These are phyloP conservation scores for Progne subis DNA, from an alignment of 2,113 vertebrate genomes.

Conservation along the genomic window DNA sequence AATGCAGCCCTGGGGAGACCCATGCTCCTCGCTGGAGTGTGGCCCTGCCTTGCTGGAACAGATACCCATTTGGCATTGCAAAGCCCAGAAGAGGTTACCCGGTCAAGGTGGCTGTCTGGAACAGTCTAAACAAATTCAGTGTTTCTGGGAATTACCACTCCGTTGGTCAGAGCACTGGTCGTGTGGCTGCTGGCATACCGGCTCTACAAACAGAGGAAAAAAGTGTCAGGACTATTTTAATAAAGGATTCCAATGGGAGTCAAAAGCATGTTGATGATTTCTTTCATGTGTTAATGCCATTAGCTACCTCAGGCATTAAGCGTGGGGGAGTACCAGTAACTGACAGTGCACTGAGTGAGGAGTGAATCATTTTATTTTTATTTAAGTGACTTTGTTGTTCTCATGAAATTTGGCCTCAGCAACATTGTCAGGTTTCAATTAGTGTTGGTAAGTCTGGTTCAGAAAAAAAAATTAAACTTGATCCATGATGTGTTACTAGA, in stretches of 20 bases:
- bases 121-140: slow-evolving; percentile 44
- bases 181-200: slow-evolving; percentile 52
- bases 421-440: slow-evolving; percentile 69
- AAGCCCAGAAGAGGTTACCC: slow-evolving; percentile 34
- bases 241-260: slow-evolving; percentile 59
- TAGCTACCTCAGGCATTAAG: slow-evolving; percentile 63
- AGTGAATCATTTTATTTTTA: slow-evolving; percentile 58
- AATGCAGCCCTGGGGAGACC: not conserved
- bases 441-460: slow-evolving; percentile 28
- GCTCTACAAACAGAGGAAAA: slow-evolving; percentile 53
- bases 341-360: slow-evolving; percentile 51
- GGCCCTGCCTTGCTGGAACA: not conserved
- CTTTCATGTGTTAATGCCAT: slow-evolving; percentile 71
- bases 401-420: slow-evolving; percentile 36
- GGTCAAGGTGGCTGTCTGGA: slow-evolving; percentile 60
- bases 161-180: slow-evolving; percentile 54
- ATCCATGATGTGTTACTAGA: slow-evolving; percentile 60
- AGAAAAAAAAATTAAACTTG: slow-evolving; percentile 18
- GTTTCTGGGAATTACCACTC: slow-evolving; percentile 74
- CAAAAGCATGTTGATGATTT: slow-evolving; percentile 69
- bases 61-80: slow-evolving; percentile 3
- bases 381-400: slow-evolving; percentile 57
- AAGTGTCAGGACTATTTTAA: slow-evolving; percentile 72
- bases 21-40: not conserved
- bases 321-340: slow-evolving; percentile 67